Evolutionary conservation across 2,113 vertebrate genomes (phyloP), one percentile per base, ranked within the genome.

Genomic region (Speoplatyrhinus poulsoni): DNA sequence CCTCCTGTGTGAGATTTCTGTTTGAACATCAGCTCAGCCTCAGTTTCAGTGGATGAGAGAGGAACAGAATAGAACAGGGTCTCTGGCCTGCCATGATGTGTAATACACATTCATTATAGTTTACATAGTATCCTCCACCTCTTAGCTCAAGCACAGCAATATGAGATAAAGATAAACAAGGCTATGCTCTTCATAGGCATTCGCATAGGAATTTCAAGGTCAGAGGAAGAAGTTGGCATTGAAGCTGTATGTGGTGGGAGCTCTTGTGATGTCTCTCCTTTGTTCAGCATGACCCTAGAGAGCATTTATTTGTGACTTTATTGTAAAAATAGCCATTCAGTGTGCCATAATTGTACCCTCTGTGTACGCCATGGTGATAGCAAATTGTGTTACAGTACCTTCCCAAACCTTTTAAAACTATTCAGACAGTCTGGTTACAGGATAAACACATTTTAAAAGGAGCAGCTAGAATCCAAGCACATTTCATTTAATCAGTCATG

Each of bases 91-190:
- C 70, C 64, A 13, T 68, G 54, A 82, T 78, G 67, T 67, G 72
- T 81, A 82, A 32, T 73, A 79, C 66, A 56, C 46, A 41, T 83
- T 76, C 79, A 85, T 86, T 87, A 68, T 84, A 16, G 70, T 75
- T 65, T 50, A 82, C 47, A 72, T 57, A 73, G 77, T 69, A 68
- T 77, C 74, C 76, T 76, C 70, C 79, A 74, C 62, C 82, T 84
- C 70, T 84, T 62, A 84, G 76, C 19, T 41, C 62, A 65, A 19
- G 60, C 60, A 16, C 76, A 84, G 73, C 63, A 83, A 76, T 87
- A 77, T 82, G 73, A 72, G 33, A 54, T 65, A 69, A 46, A 4
- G 59, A 76, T 76, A 82, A 41, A 41, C 7, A 8, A 41, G 26
- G 26, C 26, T 2, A 41, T 41, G 36, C 36, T 41, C 36, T 41